Evolutionary conservation across 2,797 vertebrate species (phyloP), one percentile per base, ranked within the genome.

Genomic region (Mormyrops attenuatus): DNA sequence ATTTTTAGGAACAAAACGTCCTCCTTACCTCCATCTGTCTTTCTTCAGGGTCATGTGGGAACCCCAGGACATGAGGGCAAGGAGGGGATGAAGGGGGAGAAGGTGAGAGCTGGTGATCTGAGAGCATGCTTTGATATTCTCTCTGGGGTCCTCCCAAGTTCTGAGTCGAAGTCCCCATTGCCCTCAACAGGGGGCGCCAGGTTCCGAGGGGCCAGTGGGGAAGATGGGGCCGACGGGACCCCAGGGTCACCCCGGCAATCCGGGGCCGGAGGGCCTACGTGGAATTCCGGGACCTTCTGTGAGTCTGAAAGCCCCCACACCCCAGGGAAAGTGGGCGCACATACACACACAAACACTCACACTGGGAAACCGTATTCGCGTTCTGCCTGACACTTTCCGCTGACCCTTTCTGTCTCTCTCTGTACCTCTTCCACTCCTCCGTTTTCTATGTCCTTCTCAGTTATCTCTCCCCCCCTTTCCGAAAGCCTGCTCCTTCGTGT

Each of bases 241-340:
- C 0, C 97, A 96, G 91, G 98, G 98, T 3, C 96, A 97, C 0
- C 96, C 97, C 1, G 98, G 98, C 2, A 95, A 90, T 9, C 50
- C 92, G 0, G 98, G 98, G 60, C 95, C 96, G 6, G 96, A 98
- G 73, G 98, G 98, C 7, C 94, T 98, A 44, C 95, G 91, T 1
- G 98, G 98, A 41, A 99, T 99, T 90, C 98, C 97, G 0, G 98
- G 98, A 22, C 94, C 98, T 49, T 96, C 94, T 89, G 98, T 99
- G 89, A 97, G 98, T 96, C 88, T 30, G 80, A 9, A 11, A 26
- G 3, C 17, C 88, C 22, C 8, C 30, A 38, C 20, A 38, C 2
- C 11, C 88, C 6, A 41, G n/a, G 17, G 44, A 52, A 49, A 73
- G 53, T 73, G 57, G 7, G 41, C 34, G 41, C 26, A 44, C n/a